Conservation (phyloP, 2,113 vertebrate genomes). For the Plecturocebus donacophilus region DNA sequence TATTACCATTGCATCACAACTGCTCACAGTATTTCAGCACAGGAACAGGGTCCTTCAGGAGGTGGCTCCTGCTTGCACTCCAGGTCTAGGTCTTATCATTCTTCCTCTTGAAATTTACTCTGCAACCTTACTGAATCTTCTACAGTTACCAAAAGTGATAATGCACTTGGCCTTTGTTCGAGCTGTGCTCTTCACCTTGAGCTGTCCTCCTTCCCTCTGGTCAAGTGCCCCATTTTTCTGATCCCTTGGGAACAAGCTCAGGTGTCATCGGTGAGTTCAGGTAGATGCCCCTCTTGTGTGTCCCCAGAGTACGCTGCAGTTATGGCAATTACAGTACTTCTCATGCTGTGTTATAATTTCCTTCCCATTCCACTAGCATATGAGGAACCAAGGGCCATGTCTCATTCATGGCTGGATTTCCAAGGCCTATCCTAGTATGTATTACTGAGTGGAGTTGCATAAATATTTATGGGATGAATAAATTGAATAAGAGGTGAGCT, state of each 20-base stretch:
- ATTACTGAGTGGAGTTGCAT: no score
- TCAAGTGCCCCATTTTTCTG: not conserved
- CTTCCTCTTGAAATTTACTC: not conserved
- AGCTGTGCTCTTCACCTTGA: not conserved
- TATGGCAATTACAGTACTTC: not conserved
- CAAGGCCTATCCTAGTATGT: not conserved
- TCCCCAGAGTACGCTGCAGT: not conserved
- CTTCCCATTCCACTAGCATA: not conserved
- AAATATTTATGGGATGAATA: not conserved
- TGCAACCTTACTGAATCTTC: not conserved
- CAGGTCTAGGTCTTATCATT: not conserved
- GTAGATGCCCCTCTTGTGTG: not conserved
- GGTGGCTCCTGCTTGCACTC: not conserved
- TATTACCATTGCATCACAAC: not conserved
- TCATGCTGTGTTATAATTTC: not conserved
- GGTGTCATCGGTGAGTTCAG: not conserved
- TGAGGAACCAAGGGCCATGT: not conserved
- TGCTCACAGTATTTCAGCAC: not conserved
- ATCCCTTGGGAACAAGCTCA: not conserved
- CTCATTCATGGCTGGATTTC: not conserved
- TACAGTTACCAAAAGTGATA: not conserved
- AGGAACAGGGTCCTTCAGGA: not conserved
- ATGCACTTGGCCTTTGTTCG: not conserved
- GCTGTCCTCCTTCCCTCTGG: not conserved
- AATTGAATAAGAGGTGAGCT: not conserved